A percentile compares a stretch with the other conserved stretches of the same genome.
These are phyloP conservation scores for Pelusios castaneus DNA, from an alignment of 2,113 vertebrate genomes.

Conservation along the genomic window DNA sequence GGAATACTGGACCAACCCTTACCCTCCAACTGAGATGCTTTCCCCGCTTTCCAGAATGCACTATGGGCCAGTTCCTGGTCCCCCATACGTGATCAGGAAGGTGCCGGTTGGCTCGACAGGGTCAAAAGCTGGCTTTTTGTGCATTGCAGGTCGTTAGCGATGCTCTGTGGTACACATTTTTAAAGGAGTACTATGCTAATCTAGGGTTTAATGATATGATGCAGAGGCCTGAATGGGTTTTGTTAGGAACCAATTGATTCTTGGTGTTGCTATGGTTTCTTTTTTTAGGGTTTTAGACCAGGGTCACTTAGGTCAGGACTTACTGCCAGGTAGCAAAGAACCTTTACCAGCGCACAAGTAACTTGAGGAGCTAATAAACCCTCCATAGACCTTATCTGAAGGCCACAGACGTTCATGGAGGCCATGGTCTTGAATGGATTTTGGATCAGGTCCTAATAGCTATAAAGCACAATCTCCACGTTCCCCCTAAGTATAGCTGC, in stretches of 20 bases:
- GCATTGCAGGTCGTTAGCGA: rapidly evolving
- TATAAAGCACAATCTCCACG: background rate
- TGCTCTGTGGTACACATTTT: background rate
- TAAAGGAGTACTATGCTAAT: background rate
- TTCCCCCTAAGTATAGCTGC: background rate
- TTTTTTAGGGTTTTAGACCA: rapidly evolving
- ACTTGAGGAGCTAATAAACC: background rate
- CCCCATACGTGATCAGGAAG: background rate
- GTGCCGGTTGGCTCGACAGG: background rate
- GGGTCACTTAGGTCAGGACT: background rate
- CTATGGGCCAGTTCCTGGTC: background rate
- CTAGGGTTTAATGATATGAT: background rate
- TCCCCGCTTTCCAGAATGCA: background rate
- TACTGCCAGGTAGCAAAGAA: rapidly evolving
- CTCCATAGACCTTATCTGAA: background rate
- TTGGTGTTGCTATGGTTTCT: background rate
- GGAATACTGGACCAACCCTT: background rate
- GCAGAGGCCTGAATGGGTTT: background rate
- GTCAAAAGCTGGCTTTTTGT: background rate
- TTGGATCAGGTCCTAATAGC: background rate
- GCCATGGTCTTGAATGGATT: background rate
- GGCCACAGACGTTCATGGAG: background rate
- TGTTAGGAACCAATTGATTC: background rate
- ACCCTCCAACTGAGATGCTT: background rate
- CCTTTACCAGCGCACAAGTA: background rate